Evolutionary conservation across 2,888 invertebrate species (phyloP).

Genomic region (Gari tellinella): DNA sequence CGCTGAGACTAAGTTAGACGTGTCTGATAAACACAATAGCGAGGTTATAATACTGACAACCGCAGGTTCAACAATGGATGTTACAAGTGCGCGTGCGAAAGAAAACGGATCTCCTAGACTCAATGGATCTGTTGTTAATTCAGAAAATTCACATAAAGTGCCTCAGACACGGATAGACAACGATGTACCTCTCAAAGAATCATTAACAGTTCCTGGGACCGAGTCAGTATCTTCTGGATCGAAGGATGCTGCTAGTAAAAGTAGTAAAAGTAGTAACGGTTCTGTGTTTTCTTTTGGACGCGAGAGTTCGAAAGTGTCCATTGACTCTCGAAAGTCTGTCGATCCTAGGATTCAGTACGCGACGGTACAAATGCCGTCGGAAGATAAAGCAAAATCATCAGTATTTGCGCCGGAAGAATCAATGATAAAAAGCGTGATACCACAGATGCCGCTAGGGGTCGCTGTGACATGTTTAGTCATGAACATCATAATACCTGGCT

Average conservation of each 20-base stretch:
- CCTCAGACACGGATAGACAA: background rate
- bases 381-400: conserved; percentile 23
- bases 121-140: too few species aligned
- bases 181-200: conserved; percentile 1
- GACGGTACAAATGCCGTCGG: conserved; percentile 22
- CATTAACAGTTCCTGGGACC: conserved; percentile 15
- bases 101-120: too few species aligned
- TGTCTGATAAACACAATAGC: too few species aligned
- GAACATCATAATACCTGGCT: conserved; percentile 91
- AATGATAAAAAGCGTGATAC: conserved; percentile 95
- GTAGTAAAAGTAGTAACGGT: background rate
- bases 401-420: conserved; percentile 85
- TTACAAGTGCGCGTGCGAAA: too few species aligned
- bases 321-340: conserved; percentile 15
- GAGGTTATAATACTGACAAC: too few species aligned
- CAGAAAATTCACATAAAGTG: too few species aligned
- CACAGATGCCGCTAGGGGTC: conserved; percentile 93
- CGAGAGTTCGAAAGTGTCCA: conserved; percentile 23
- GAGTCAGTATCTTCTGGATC: background rate
- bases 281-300: conserved; percentile 7
- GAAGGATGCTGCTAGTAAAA: background rate
- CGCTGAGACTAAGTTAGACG: too few species aligned
- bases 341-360: conserved; percentile 24
- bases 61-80: too few species aligned
- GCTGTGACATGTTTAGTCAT: conserved; percentile 95